Evolutionary conservation across 2,113 vertebrate species (phyloP), one percentile per base, ranked within the genome.

Genomic region (Opisthocomus hoazin): DNA sequence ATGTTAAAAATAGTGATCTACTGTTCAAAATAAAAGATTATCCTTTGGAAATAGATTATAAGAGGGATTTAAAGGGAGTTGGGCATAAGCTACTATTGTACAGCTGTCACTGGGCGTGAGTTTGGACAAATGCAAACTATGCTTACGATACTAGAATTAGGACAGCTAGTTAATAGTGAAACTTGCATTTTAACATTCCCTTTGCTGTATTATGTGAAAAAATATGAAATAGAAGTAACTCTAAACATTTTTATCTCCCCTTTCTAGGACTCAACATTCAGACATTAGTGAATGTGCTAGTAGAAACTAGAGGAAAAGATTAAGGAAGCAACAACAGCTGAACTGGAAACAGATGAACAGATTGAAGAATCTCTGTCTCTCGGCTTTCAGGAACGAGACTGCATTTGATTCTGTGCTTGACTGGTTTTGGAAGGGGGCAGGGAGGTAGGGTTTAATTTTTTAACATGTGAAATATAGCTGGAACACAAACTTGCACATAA

Each of bases 211-310:
- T 76, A 41, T 51, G 50, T 88, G 32, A 95, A 83, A 26, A 53
- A 70, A 24, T 11, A 22, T 73, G 68, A 83, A 66, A 65, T 2
- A 51, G n/a, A 85, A 85, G 17, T 93, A 89, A 96, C 68, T 70
- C 36, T 29, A 61, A 50, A 68, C 2, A 4, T 75, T 80, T 92
- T 95, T 93, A 30, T 91, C 50, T 96, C 57, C 48, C 45, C 16
- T 81, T 87, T 91, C 32, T 84, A 97, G 96, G 91, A 68, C 19
- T 96, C 75, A 90, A 96, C 94, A 91, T 94, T 90, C 78, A 94
- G 91, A 79, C 91, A 15, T 81, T 92, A 22, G 90, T 93, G 53
- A 93, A 93, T 50, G 82, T 93, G 77, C 84, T 96, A 51, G 63
- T 93, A 95, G 92, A 90, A 89, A 81, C 79, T 26, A 92, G 76